These are phyloP conservation scores for Boloria euphrosyne DNA, from an alignment of 2,888 invertebrate species.

Conservation along the genomic window DNA sequence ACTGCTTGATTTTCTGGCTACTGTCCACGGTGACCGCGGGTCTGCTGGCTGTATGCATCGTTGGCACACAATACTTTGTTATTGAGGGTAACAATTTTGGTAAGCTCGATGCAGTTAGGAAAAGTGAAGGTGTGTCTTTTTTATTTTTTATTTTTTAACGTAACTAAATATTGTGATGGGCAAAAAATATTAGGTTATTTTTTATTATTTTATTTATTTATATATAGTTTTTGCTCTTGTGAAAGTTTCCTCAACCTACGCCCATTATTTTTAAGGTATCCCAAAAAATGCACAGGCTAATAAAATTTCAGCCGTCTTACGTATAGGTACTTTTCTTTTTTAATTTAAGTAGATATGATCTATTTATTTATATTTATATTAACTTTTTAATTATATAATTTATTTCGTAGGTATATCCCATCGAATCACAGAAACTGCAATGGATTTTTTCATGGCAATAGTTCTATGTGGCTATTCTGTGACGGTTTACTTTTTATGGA, in stretches of 20 bases:
- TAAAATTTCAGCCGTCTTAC: too few relatives aligned
- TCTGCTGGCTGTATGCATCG: conserved; percentile 83
- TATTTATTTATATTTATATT: neutral
- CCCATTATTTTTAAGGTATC: too few relatives aligned
- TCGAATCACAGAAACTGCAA: conserved; percentile 83
- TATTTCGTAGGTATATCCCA: conserved; percentile 70
- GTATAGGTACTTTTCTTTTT: too few relatives aligned
- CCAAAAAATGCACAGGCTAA: too few relatives aligned
- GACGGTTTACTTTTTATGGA: conserved; percentile 84
- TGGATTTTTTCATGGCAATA: conserved; percentile 84
- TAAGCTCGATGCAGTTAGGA: conserved; percentile 72
- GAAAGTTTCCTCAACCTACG: too few relatives aligned
- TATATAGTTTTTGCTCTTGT: too few relatives aligned
- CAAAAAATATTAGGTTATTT: too few relatives aligned
- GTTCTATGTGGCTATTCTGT: conserved; percentile 84
- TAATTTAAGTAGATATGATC: too few relatives aligned
- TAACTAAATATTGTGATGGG: too few relatives aligned
- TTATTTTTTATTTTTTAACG: conserved; percentile 43
- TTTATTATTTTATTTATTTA: too few relatives aligned
- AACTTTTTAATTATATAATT: neutral
- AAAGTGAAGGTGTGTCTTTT: conserved; percentile 76
- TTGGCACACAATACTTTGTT: conserved; percentile 86
- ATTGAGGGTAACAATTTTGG: conserved; percentile 85
- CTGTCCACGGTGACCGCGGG: conserved; percentile 86
- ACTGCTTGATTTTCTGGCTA: conserved; percentile 84